phyloP scores from a whole-genome alignment of 1,140 invertebrate genomes.

The Semibalanus balanoides region DNA sequence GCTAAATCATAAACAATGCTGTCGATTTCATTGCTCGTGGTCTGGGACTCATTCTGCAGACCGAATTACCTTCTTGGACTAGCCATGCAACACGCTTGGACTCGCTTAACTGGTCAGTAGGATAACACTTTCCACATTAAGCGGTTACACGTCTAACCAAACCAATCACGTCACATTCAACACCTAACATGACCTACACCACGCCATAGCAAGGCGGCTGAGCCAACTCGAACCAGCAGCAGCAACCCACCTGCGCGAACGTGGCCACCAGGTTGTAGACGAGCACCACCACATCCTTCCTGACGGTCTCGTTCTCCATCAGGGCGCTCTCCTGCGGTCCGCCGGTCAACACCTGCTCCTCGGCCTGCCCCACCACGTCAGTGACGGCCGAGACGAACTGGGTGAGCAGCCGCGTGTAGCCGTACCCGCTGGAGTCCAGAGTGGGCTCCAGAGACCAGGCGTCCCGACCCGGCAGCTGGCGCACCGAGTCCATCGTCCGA shows the following conservation, averaged over 20 bases:
- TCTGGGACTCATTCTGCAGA: too few species aligned
- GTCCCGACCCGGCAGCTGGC: conserved; percentile 60
- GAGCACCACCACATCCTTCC: conserved; percentile 47
- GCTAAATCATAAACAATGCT: too few species aligned
- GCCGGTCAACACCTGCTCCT: conserved; percentile 61
- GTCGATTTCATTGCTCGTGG: too few species aligned
- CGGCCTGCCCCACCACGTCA: conserved; percentile 50
- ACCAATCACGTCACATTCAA: too few species aligned
- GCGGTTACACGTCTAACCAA: too few species aligned
- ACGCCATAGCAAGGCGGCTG: too few species aligned
- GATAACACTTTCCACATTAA: too few species aligned
- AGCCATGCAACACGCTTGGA: too few species aligned
- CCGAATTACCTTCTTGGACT: too few species aligned
- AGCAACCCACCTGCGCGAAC: conserved; percentile 27
- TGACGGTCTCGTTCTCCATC: conserved; percentile 44
- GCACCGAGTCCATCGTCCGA: conserved; percentile 63
- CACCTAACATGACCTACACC: too few species aligned
- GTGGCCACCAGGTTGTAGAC: conserved; percentile 50
- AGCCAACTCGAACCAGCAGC: too few species aligned
- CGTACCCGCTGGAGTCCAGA: neutral
- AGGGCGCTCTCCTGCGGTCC: conserved; percentile 53
- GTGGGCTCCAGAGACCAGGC: conserved; percentile 67
- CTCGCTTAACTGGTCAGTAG: too few species aligned
- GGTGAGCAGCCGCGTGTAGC: neutral
- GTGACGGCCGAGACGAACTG: neutral